Conservation (phyloP, 2,113 vertebrate genomes). For the Rhinichthys klamathensis region DNA sequence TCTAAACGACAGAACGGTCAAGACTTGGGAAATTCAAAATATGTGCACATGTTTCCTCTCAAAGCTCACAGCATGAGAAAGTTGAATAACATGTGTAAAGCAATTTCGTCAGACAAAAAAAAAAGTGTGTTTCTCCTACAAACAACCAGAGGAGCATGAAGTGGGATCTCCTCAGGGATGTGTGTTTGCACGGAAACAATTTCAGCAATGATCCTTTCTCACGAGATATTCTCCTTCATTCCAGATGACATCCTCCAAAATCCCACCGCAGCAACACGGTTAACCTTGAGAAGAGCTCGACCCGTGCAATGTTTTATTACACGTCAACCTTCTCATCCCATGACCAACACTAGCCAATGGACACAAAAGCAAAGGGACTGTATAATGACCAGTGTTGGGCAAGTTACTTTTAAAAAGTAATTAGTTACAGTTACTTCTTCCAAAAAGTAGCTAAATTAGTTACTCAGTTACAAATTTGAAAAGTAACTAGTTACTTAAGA, state of each 20-base stretch:
- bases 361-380: conserved; percentile 52
- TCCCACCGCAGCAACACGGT: conserved; percentile 57
- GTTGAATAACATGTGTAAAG: neutral
- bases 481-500: too few species aligned
- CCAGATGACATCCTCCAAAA: conserved; percentile 63
- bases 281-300: conserved; percentile 69
- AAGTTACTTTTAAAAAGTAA: too few species aligned
- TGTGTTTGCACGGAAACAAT: neutral
- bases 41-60: neutral
- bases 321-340: conserved; percentile 29
- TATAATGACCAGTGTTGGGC: too few species aligned
- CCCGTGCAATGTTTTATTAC: conserved; percentile 66
- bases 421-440: too few species aligned
- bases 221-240: conserved; percentile 27
- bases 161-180: neutral
- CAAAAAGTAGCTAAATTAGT: too few species aligned
- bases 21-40: neutral
- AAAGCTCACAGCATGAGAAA: neutral
- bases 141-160: neutral
- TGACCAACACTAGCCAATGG: conserved; percentile 58
- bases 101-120: neutral
- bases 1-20: too few species aligned
- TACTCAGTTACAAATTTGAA: too few species aligned
- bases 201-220: conserved; percentile 7
- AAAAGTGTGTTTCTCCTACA: neutral